Percentiles rank a stretch among this genome's conserved stretches.
These are phyloP conservation scores for Poliocrania exsul DNA, from an alignment of 2,797 vertebrate genomes.

Conservation along the genomic window DNA sequence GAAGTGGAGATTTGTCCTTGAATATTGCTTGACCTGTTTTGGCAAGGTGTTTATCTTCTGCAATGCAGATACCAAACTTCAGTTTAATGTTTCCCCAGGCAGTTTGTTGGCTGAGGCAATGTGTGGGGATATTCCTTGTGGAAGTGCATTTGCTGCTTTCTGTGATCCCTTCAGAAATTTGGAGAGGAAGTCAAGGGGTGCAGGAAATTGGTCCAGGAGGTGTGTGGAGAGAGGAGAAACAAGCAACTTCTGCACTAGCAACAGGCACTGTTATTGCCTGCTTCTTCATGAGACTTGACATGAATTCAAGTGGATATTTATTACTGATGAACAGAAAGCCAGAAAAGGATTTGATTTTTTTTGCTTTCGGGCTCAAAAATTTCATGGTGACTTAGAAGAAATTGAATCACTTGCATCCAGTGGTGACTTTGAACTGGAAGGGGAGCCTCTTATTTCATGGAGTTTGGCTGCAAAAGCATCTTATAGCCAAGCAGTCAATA, in stretches of 20 bases:
- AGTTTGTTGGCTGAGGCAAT: neutral
- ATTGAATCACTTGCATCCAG: neutral
- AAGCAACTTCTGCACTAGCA: neutral
- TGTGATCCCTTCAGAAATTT: neutral
- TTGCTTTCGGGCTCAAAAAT: neutral
- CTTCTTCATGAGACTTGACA: rapidly evolving
- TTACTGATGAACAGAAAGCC: neutral
- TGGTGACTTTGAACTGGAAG: neutral
- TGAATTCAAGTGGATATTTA: neutral
- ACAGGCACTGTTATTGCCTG: neutral
- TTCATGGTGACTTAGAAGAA: neutral
- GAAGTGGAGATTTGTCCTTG: constrained; percentile 33
- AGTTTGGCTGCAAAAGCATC: neutral
- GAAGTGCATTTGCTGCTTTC: neutral
- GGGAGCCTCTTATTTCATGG: neutral
- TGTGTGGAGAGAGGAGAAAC: neutral
- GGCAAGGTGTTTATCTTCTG: constrained; percentile 41
- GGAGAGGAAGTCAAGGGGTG: neutral
- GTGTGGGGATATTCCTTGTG: neutral
- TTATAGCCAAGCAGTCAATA: neutral
- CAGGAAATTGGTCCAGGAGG: neutral
- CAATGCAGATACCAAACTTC: constrained; percentile 34
- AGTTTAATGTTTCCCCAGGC: neutral
- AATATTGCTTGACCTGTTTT: constrained; percentile 13
- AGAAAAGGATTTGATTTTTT: neutral